Base-by-base conservation (phyloP, 2,888 invertebrate species). In the Bhutanitis thaidina region DNA sequence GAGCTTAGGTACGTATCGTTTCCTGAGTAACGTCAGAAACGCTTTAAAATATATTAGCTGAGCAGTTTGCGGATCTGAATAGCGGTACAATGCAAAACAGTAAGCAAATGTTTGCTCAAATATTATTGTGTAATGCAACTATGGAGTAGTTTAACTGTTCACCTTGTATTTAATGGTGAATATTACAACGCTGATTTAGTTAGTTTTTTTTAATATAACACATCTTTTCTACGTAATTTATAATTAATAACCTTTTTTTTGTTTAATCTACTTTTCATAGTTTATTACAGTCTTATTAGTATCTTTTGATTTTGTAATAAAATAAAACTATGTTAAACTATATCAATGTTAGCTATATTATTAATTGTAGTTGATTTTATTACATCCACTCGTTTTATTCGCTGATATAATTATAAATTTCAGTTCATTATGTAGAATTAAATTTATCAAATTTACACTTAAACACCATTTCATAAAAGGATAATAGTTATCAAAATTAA, bases 31-130 rank as follows among this genome's bases (percentile, higher is more conserved):
- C 62, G 54, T 54, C 52, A 52, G 56, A 56, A 56, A 57, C 69
- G 71, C 75, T 80, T 74, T 65, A 67, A 71, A 76, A 74, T 70
- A 69, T 74, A 78, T 76, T 72, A 73, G 67, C 66, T 53, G 61
- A 62, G 57, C 60, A 69, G 70, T 74, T 72, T 59, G 71, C 71
- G 75, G 76, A 75, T 77, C 77, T 77, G 69, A 74, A 74, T 62
- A 60, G 53, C 54, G 61, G 59, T 70, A 71, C 48, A 56, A 43
- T 69, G 65, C 56, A 60, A 49, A 59, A 62, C 56, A 54, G 62
- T 66, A 58, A 58, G 67, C 57, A 66, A 69, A 69, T 73, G 62
- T 55, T 50, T 59, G 34, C 12, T 67, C 45, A 54, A 48, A 51
- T 47, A 47, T 58, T 59, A 54, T 60, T 56, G 57, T 60, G 56